Percentiles rank a stretch among this genome's conserved stretches.
These are phyloP conservation scores for Crambe crambe DNA, from an alignment of 37 sponge, comb jelly and placozoan genomes.

Conservation along the genomic window DNA sequence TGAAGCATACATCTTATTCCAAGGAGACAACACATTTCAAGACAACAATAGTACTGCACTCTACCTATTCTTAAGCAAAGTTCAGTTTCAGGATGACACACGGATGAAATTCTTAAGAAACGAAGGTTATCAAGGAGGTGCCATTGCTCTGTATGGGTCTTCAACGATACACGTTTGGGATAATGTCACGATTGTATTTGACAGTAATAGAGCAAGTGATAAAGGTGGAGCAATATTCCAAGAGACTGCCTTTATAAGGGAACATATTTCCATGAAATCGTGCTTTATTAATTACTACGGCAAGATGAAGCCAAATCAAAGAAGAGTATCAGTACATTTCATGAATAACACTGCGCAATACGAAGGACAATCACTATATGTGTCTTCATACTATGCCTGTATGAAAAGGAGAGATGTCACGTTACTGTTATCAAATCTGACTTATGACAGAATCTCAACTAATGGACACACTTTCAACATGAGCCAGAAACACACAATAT, in stretches of 20 bases:
- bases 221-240: slow-evolving; percentile 60
- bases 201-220: slow-evolving; percentile 33
- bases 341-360: not conserved
- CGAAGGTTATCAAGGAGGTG: not conserved
- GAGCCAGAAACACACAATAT: not conserved
- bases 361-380: not conserved
- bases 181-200: not conserved
- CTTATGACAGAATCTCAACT: not conserved
- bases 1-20: not conserved
- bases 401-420: too few relatives aligned
- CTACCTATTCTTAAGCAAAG: not conserved
- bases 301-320: not conserved
- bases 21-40: not conserved
- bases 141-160: not conserved
- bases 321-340: not conserved
- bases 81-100: not conserved
- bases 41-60: not conserved
- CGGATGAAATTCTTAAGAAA: too few relatives aligned
- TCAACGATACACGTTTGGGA: slow-evolving; percentile 22
- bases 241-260: not conserved
- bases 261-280: not conserved
- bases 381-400: not conserved
- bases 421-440: too few relatives aligned
- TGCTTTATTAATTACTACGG: not conserved
- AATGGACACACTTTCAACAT: not conserved